Base-by-base conservation (phyloP, 1,140 invertebrate genomes). In the Sarcophaga bullata region DNA sequence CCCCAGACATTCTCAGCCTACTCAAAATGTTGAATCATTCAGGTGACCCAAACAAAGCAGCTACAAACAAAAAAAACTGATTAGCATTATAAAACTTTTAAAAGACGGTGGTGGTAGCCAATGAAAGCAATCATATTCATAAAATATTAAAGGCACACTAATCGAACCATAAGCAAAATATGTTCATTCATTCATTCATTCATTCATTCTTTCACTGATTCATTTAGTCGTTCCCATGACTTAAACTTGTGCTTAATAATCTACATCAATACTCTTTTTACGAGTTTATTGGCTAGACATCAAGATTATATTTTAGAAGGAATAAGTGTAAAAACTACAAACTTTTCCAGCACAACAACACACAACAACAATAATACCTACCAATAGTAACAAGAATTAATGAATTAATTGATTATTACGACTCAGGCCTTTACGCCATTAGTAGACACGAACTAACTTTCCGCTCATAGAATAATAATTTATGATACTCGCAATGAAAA, bases 401-500 rank as follows among this genome's bases (percentile, higher is more conserved):
- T 85, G 86, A 87, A 88, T 88, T 88, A 88, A 88, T 88, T 88
- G 87, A 88, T 88, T 88, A 88, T 88, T 88, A 87, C n/a, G 87
- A 87, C 85, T 83, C 81, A 84, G 84, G 37, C 62, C 62, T 13
- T 75, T 48, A 52, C 17, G 11, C 13, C 17, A 72, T 78, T 78
- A 17, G 75, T 78, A 48, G 48, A 48, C 75, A 78, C 82, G 84
- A 73, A n/a, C 82, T 84, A 4, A 76, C 76, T 83, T 84, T 84
- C 82, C 83, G 85, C 81, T 85, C 1, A 37, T 81, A 78, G 82
- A 73, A 84, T 83, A n/a, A n/a, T n/a, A 84, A 81, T 82, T 78
- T 78, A 78, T 78, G 75, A 48, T 50, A 78, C 25, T 49, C 19
- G 49, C 50, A 78, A 75, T 80, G 80, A 50, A 80, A 68, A 80